phyloP scores from a whole-genome alignment of 1,140 invertebrate genomes.

The Drosophila subpulchrella region DNA sequence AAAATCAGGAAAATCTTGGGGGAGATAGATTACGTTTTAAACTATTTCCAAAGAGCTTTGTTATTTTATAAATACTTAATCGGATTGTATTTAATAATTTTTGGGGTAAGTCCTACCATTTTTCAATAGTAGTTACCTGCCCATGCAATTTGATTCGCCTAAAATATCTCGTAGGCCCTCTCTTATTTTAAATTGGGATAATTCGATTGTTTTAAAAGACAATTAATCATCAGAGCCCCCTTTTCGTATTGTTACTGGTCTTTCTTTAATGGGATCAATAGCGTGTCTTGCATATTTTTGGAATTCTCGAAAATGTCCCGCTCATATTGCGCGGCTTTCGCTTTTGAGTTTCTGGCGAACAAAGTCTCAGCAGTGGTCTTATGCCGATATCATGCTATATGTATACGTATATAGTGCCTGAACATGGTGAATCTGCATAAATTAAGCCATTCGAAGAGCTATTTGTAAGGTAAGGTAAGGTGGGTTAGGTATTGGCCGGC shows the following conservation, averaged over 20 bases:
- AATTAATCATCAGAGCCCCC: conserved; percentile 5
- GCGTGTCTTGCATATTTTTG: conserved; percentile 51
- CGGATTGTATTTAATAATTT: too few relatives aligned
- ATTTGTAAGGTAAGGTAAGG: conserved; percentile 2
- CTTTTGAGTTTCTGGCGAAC: conserved; percentile 47
- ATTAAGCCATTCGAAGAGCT: conserved; percentile 53
- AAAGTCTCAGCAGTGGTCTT: conserved; percentile 38
- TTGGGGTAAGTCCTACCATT: too few relatives aligned
- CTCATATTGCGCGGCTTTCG: conserved; percentile 65
- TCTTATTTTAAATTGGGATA: neutral
- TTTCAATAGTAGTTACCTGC: too few relatives aligned
- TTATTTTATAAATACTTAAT: too few relatives aligned
- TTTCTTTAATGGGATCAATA: conserved; percentile 31
- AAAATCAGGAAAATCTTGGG: too few relatives aligned
- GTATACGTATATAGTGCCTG: conserved; percentile 20
- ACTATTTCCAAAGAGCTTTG: too few relatives aligned
- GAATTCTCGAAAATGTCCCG: conserved; percentile 60
- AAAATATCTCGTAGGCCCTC: neutral
- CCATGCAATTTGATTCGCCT: neutral
- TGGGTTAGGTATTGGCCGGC: conserved; percentile 28
- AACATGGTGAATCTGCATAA: conserved; percentile 65
- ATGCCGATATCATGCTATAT: conserved; percentile 44
- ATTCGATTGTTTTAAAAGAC: neutral
- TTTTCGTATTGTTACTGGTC: conserved; percentile 1
- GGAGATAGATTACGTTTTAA: too few relatives aligned